These are phyloP conservation scores for Chrysolina oricalcia DNA, from an alignment of 2,888 invertebrate genomes.

Conservation along the genomic window DNA sequence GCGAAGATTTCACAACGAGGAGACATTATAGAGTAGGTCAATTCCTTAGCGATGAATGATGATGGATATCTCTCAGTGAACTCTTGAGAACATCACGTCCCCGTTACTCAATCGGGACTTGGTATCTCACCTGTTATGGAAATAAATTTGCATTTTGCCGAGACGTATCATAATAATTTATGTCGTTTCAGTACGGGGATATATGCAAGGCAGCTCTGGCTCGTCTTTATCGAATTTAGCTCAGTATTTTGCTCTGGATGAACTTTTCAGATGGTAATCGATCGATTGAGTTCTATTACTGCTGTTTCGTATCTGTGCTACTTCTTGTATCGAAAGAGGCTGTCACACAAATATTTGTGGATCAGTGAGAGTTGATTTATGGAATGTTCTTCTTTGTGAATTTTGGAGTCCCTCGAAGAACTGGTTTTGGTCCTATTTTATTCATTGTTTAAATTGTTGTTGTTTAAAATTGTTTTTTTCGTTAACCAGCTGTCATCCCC, in stretches of 20 bases:
- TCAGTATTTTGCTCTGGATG: background rate
- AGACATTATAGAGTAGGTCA: background rate
- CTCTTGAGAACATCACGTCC: slow-evolving; percentile 39
- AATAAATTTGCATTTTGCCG: slow-evolving; percentile 44
- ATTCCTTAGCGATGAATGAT: background rate
- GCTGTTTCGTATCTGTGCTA: background rate
- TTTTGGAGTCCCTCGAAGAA: too few species aligned
- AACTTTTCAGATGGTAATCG: background rate
- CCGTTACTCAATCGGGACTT: slow-evolving; percentile 18
- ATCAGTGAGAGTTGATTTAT: background rate
- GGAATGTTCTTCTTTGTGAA: too few species aligned
- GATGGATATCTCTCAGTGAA: slow-evolving; percentile 41
- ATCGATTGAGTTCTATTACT: background rate
- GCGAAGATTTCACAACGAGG: background rate
- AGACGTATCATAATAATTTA: slow-evolving; percentile 30
- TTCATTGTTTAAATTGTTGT: too few species aligned
- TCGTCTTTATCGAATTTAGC: background rate
- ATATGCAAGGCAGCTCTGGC: background rate
- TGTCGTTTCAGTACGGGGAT: background rate
- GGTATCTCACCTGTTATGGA: slow-evolving; percentile 38
- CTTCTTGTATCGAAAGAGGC: background rate
- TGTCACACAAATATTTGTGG: background rate
- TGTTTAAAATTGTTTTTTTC: too few species aligned
- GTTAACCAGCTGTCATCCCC: too few species aligned
- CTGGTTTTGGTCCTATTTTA: too few species aligned